phyloP scores from a whole-genome alignment of 2,888 invertebrate species.

The Eurytoma adleriae region DNA sequence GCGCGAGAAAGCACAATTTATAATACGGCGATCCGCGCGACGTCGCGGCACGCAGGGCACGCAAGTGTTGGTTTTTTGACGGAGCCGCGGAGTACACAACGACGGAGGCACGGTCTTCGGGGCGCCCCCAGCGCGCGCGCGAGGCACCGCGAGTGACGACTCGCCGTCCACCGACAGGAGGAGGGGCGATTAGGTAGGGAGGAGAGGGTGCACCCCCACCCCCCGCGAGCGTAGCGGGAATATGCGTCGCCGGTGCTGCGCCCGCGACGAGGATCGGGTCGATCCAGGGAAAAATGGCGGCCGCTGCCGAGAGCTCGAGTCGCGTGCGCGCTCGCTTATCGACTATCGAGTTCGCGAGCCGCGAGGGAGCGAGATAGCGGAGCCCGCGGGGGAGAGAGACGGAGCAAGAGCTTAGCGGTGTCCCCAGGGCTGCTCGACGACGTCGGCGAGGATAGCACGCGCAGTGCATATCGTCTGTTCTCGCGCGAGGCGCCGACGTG shows the following conservation, averaged over 20 bases:
- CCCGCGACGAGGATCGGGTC: slow-evolving; percentile 5
- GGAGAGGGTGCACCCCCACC: not conserved
- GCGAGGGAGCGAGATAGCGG: no score
- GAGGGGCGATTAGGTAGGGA: no score
- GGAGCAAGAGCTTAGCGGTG: not conserved
- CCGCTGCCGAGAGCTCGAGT: slow-evolving; percentile 13
- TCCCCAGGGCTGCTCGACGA: not conserved
- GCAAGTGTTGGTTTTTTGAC: not conserved
- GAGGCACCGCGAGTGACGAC: no score
- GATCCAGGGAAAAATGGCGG: slow-evolving; percentile 17
- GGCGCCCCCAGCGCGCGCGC: not conserved
- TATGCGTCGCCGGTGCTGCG: not conserved
- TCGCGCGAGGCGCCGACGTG: no score
- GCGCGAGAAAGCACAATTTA: no score
- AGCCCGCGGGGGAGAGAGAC: not conserved
- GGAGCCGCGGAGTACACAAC: not conserved
- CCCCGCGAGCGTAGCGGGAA: not conserved
- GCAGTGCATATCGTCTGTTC: no score
- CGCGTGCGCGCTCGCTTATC: slow-evolving; percentile 17
- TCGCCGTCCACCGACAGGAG: no score
- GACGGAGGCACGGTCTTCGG: not conserved
- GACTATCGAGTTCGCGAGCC: no score
- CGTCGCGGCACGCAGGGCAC: no score
- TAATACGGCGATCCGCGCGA: no score
- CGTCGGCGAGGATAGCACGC: not conserved